Evolutionary conservation across 2,888 invertebrate species (phyloP).

Genomic region (Eupithecia inturbata): DNA sequence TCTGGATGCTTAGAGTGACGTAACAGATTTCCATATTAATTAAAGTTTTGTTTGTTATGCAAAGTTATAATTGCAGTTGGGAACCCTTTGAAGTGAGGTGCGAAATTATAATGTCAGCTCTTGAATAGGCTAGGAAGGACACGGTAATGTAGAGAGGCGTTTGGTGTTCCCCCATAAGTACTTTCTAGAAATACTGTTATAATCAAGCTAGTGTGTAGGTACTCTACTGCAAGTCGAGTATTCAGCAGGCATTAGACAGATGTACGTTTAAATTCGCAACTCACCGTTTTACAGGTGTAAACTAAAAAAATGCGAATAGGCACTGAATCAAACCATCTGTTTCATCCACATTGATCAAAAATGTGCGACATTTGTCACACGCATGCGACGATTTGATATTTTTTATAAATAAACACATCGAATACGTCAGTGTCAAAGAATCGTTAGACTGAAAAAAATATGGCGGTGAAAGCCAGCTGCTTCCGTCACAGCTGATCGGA

Average conservation of each 20-base stretch:
- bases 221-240: not conserved
- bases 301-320: not conserved
- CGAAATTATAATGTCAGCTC: constrained; percentile 24
- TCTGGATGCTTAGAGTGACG: constrained; percentile 34
- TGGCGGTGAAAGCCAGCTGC: constrained; percentile 67
- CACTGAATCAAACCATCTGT: constrained; percentile 2
- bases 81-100: constrained; percentile 27
- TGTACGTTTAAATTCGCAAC: not conserved
- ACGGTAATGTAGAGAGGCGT: not conserved
- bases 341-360: constrained; percentile 40
- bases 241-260: not conserved
- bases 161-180: not conserved
- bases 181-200: not conserved
- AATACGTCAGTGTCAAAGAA: constrained; percentile 63
- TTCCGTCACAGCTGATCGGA: constrained; percentile 83
- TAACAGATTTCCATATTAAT: constrained; percentile 39
- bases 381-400: constrained; percentile 44
- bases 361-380: constrained; percentile 51
- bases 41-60: constrained; percentile 36
- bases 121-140: constrained; percentile 13
- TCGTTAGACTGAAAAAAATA: constrained; percentile 68
- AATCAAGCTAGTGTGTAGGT: not conserved
- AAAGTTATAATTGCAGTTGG: constrained; percentile 30
- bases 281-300: not conserved
- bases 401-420: constrained; percentile 58